A percentile compares a stretch with the other conserved stretches of the same genome.
Conservation (phyloP, 2,797 vertebrate species). For the Neosilurus mollespiculum region DNA sequence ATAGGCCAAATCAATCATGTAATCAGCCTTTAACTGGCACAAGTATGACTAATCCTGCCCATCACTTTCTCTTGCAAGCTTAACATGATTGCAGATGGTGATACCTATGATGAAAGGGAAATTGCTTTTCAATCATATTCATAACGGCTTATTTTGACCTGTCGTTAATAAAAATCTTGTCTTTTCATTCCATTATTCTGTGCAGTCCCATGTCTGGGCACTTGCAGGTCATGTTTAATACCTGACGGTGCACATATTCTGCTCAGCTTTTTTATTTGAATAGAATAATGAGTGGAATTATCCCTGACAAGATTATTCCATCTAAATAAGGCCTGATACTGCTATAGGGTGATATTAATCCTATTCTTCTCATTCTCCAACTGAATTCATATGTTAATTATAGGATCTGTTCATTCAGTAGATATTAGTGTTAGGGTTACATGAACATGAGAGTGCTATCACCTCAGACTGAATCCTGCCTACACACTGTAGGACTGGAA, state of each 20-base stretch:
- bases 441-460: slow-evolving; percentile 24
- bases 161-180: slow-evolving; percentile 36
- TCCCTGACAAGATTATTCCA: slow-evolving; percentile 40
- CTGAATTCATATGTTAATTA: slow-evolving; percentile 46
- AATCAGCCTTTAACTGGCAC: slow-evolving; percentile 55
- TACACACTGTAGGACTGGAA: slow-evolving; percentile 24
- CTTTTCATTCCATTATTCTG: slow-evolving; percentile 41
- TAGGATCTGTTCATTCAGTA: slow-evolving; percentile 29
- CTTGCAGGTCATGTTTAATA: slow-evolving; percentile 56
- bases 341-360: slow-evolving; percentile 10
- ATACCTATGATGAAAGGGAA: slow-evolving; percentile 50
- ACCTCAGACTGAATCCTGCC: slow-evolving; percentile 18
- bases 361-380: slow-evolving; percentile 27
- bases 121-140: slow-evolving; percentile 52
- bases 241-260: slow-evolving; percentile 46
- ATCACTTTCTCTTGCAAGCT: slow-evolving; percentile 38
- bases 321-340: slow-evolving; percentile 35
- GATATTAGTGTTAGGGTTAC: slow-evolving; percentile 45
- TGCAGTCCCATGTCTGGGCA: slow-evolving; percentile 36
- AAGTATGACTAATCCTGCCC: slow-evolving; percentile 51
- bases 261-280: slow-evolving; percentile 40
- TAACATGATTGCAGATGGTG: slow-evolving; percentile 39
- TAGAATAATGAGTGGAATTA: slow-evolving; percentile 43
- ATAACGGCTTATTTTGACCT: slow-evolving; percentile 53
- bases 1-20: slow-evolving; percentile 54